Conservation (phyloP, 2,888 invertebrate genomes). For the Trichopoda pennipes region DNA sequence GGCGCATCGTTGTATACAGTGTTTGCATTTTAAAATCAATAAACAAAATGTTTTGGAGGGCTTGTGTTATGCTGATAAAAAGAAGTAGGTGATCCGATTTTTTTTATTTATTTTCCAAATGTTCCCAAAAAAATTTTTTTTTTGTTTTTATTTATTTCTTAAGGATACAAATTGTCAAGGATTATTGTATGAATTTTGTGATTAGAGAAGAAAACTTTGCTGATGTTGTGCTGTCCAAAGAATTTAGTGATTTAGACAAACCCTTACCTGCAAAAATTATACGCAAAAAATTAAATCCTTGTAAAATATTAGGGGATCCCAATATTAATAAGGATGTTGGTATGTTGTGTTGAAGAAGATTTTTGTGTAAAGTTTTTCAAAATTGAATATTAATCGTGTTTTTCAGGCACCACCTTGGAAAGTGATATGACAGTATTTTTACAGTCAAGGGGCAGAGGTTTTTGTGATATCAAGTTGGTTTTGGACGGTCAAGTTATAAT, state of each 20-base stretch:
- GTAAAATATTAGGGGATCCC: constrained; percentile 82
- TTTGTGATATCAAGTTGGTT: constrained; percentile 92
- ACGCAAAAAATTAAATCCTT: constrained; percentile 88
- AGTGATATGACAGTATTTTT: constrained; percentile 93
- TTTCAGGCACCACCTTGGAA: constrained; percentile 82
- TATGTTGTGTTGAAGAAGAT: constrained; percentile 67
- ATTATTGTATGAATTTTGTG: constrained; percentile 91
- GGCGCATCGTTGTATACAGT: constrained; percentile 94
- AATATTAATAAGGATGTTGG: constrained; percentile 82
- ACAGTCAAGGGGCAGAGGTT: constrained; percentile 86
- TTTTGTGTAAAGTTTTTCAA: background rate
- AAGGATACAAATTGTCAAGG: constrained; percentile 89
- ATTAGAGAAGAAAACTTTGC: constrained; percentile 96
- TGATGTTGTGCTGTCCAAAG: constrained; percentile 95
- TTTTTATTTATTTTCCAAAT: background rate
- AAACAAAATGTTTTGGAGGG: constrained; percentile 93
- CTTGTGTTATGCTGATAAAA: constrained; percentile 89
- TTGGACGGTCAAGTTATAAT: constrained; percentile 88
- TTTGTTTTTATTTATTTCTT: constrained; percentile 26
- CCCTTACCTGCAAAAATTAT: constrained; percentile 95
- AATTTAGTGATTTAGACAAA: constrained; percentile 94
- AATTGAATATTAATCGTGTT: background rate
- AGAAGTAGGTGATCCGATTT: constrained; percentile 74
- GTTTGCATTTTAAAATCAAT: constrained; percentile 93
- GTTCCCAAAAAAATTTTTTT: no score